phyloP scores from a whole-genome alignment of 1,140 invertebrate species.

The Notospermus geniculatus region DNA sequence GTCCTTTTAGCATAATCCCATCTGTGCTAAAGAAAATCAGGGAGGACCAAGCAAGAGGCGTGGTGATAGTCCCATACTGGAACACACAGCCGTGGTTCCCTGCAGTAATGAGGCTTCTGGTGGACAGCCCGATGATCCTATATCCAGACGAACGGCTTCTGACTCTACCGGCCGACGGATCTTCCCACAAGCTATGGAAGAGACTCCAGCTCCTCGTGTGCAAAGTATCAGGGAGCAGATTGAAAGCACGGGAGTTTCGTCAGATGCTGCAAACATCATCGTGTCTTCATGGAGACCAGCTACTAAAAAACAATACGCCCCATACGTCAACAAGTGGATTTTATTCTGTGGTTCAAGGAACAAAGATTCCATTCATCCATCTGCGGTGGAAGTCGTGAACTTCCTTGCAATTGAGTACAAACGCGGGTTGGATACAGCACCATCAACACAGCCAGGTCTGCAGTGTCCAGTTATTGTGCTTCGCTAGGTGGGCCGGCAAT shows the following conservation, averaged over 20 bases:
- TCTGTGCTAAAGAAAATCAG: background rate
- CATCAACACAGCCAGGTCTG: background rate
- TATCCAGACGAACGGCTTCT: background rate
- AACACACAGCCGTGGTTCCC: constrained; percentile 1
- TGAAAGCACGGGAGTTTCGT: background rate
- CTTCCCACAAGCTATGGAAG: background rate
- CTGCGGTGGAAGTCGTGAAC: background rate
- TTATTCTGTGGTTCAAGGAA: background rate
- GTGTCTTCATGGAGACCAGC: background rate
- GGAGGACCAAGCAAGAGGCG: background rate
- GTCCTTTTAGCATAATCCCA: background rate
- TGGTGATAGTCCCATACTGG: background rate
- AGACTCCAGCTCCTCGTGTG: background rate
- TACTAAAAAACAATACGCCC: background rate
- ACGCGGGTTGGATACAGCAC: background rate
- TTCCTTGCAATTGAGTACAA: background rate
- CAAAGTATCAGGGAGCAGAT: too few species aligned
- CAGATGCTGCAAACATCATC: background rate
- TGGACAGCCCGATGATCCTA: background rate
- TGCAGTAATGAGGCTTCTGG: background rate
- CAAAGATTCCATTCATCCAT: background rate
- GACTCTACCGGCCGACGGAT: background rate
- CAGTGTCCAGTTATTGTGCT: background rate
- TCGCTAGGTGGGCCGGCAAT: background rate
- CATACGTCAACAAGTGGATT: background rate